Evolutionary conservation across 2,888 invertebrate species (phyloP), one percentile per base, ranked within the genome.

Genomic region (Lordiphosa andalusiaca): DNA sequence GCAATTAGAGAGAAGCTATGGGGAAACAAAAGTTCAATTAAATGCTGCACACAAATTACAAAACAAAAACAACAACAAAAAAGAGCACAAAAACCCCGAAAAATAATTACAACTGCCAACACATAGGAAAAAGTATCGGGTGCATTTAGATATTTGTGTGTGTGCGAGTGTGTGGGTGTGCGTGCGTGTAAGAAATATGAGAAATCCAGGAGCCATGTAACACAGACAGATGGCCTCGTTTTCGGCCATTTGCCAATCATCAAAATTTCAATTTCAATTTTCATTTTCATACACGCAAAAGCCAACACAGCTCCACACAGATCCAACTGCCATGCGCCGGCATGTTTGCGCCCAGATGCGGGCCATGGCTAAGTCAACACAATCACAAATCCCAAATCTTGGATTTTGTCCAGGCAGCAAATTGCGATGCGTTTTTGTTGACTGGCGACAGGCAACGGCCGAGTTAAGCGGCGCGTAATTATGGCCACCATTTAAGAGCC

Each of bases 401-500:
- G 46, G 52, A 60, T 57, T 46, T 46, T 50, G 30, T 40, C 44
- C 44, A 41, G 16, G 39, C 23, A 38, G 38, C 55, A 23, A 37
- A 54, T 37, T 46, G 9, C 46, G 40, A 40, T 62, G 53, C 61
- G 39, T 63, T 53, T 41, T 50, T 51, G 50, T 54, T 62, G 44
- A 60, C 6, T 19, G 39, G 33, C 33, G 13, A 19, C 33, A 42
- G 23, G 23, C 30, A 30, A 7, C 57, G 21, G 59, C 47, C 47
- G 38, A 39, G 52, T 50, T 50, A 54, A 54, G 63, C 62, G 55
- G 40, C 50, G 47, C 62, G 63, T 62, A 63, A 63, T 63, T 63
- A 62, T 63, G 62, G 55, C 63, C 62, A 49, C 41, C 61, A 50
- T 54, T 54, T 54, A 38, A 50, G 25, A 40, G 61, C 53, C 44